phyloP scores from a whole-genome alignment of 2,797 vertebrate genomes.

The Cirrhinus molitorella region DNA sequence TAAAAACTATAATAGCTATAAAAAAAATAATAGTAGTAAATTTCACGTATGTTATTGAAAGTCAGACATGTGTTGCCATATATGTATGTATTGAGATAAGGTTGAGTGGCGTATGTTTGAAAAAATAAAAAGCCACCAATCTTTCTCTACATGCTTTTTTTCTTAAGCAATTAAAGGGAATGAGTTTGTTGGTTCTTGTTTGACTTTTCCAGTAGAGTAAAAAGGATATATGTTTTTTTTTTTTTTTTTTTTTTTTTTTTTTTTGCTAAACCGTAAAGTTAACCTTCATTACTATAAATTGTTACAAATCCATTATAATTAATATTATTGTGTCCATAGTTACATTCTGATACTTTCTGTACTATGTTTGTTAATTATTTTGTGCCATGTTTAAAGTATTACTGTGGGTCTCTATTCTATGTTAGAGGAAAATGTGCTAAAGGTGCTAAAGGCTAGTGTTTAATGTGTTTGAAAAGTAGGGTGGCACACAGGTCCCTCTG shows the following conservation, averaged over 20 bases:
- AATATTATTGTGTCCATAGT: neutral
- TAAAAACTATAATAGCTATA: too few species aligned
- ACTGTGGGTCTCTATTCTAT: slow-evolving; percentile 12
- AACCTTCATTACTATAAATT: neutral
- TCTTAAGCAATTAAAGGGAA: neutral
- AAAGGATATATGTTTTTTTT: too few species aligned
- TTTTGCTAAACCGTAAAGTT: neutral
- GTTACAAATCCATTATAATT: neutral
- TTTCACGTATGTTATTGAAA: neutral
- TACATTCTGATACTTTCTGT: neutral
- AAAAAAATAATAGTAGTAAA: neutral
- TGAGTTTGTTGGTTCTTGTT: neutral
- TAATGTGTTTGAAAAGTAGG: slow-evolving; percentile 22
- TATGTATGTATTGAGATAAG: neutral
- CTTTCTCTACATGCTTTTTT: neutral
- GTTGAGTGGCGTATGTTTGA: neutral
- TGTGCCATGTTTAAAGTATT: neutral
- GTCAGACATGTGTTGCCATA: neutral
- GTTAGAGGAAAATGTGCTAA: slow-evolving; percentile 42
- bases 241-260: too few species aligned
- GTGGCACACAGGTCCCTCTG: slow-evolving; percentile 48
- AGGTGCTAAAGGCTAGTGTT: slow-evolving; percentile 41
- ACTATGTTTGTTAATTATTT: neutral
- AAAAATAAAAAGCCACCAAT: too few species aligned
- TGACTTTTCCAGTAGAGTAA: neutral